Evolutionary conservation across 1,140 invertebrate genomes (phyloP), one percentile per base, ranked within the genome.

Genomic region (Eueides isabella): DNA sequence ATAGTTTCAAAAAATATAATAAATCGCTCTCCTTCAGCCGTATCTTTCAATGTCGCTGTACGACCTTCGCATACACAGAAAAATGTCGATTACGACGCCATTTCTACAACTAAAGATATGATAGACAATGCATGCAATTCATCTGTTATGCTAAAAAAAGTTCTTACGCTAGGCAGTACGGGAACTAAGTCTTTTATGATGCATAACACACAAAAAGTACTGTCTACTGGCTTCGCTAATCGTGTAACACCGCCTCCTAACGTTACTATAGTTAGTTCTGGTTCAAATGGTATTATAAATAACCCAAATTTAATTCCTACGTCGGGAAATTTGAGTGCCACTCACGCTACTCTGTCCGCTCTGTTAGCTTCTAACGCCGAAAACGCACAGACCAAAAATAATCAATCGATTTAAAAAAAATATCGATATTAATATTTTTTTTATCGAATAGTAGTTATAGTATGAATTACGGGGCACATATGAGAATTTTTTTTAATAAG

Each of bases 101-200:
- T 93, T 75, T 89, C 89, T 0, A 93, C 89, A 1, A 90, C 89
- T 0, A 94, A 93, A 81, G 92, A 93, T 68, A 91, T 94, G 89
- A 93, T 94, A 6, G 93, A 94, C 41, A 93, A 93, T 73, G 90
- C 91, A 1, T 93, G 92, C 77, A 93, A 92, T 70, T 93, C 93
- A 1, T 93, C 93, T 2, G 88, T 93, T 4, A 94, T 93, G 93
- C 78, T 94, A 55, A 94, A 94, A 75, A 93, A 94, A 78, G 93
- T 94, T 0, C 77, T 94, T 5, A 94, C 92, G 11, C 77, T 94
- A 33, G 93, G 93, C 7, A 93, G 92, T 68, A 79, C 92, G 0
- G 92, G 92, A 0, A 84, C 90, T 6, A 94, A 94, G 65, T 93
- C 93, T 0, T 94, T 94, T 55, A 87, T 93, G 84, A 93, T 93